These are phyloP conservation scores for Columba guinea DNA, from an alignment of 2,797 vertebrate species.

Conservation along the genomic window DNA sequence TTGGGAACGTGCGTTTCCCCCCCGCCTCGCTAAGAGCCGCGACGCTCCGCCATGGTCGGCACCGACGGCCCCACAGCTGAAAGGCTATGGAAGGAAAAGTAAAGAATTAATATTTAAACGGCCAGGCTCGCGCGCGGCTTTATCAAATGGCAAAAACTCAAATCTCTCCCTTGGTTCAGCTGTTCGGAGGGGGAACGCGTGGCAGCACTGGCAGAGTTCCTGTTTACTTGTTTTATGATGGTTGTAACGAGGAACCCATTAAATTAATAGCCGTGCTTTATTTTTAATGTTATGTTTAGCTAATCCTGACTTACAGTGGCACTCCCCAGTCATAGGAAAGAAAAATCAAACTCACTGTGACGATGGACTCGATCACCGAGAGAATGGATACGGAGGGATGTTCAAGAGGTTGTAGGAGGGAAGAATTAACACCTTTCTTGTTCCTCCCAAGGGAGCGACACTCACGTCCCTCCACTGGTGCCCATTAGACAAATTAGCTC, in stretches of 20 bases:
- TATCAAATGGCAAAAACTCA: constrained; percentile 52
- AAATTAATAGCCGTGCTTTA: constrained; percentile 75
- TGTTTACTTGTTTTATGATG: constrained; percentile 73
- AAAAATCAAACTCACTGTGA: constrained; percentile 7
- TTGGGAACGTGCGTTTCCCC: constrained; percentile 38
- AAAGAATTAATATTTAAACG: constrained; percentile 53
- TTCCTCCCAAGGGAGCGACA: not conserved
- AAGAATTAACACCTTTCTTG: not conserved
- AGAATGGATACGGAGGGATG: not conserved
- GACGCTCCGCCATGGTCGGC: not conserved
- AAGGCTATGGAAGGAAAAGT: constrained; percentile 32
- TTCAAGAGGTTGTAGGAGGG: not conserved
- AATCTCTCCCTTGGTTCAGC: constrained; percentile 42
- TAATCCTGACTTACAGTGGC: constrained; percentile 64
- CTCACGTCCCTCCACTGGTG: not conserved
- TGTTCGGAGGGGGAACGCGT: constrained; percentile 15
- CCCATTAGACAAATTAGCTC: not conserved
- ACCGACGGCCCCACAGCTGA: constrained; percentile 18
- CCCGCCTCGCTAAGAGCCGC: not conserved
- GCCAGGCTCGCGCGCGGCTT: not conserved
- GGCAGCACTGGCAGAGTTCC: constrained; percentile 63
- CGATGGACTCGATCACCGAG: not conserved
- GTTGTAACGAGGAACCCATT: constrained; percentile 69
- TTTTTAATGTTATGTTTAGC: constrained; percentile 74
- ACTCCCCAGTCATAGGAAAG: constrained; percentile 43